These are phyloP conservation scores for Perognathus longimembris DNA, from an alignment of 2,113 vertebrate genomes.

Conservation along the genomic window DNA sequence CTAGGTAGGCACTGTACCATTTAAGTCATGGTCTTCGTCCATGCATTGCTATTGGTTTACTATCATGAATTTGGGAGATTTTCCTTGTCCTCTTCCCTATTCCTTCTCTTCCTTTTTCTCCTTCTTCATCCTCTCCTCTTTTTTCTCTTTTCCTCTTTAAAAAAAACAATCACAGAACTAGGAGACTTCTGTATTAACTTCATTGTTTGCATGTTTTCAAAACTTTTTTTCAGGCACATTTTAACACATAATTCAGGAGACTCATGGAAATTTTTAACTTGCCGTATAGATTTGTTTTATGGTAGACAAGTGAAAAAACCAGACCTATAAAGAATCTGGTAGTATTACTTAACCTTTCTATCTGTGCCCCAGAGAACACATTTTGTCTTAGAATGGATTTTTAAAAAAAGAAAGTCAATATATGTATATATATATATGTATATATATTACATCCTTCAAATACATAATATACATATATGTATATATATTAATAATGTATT, in stretches of 20 bases:
- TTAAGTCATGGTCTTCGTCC: no score
- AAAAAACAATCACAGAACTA: not conserved
- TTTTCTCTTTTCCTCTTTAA: not conserved
- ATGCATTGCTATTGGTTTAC: not conserved
- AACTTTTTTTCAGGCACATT: not conserved
- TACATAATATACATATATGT: no score
- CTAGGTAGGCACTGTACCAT: no score
- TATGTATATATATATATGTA: not conserved
- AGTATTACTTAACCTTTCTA: conserved; percentile 49
- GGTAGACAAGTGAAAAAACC: conserved; percentile 22
- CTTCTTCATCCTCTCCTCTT: fast-evolving
- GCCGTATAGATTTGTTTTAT: not conserved
- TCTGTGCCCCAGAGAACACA: conserved; percentile 21
- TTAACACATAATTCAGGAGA: not conserved
- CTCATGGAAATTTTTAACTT: conserved; percentile 13
- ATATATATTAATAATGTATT: no score
- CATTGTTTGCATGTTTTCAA: not conserved
- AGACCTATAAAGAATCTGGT: conserved; percentile 38
- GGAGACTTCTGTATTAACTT: not conserved
- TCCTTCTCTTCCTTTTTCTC: no score
- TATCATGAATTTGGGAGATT: not conserved
- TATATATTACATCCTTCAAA: no score
- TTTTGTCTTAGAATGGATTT: conserved; percentile 23
- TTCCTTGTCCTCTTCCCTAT: no score
- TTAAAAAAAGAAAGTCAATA: not conserved